Base-by-base conservation (phyloP, 2,113 vertebrate species). In the Siphamia tubifer region DNA sequence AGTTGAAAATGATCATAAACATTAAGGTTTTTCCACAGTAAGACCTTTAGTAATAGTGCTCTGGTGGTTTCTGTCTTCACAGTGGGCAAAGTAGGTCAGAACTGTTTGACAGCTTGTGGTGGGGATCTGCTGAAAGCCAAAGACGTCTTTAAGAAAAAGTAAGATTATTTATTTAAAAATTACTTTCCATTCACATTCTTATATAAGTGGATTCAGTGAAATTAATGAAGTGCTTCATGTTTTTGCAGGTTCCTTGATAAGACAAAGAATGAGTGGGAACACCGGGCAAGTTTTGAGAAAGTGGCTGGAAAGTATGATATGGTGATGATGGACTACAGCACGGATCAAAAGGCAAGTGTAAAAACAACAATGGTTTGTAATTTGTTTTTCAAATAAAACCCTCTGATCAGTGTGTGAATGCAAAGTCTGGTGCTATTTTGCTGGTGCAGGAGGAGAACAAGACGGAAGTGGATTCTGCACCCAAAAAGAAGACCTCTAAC, bases 41-140 rank as follows among this genome's bases (percentile, higher is more conserved):
- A 15, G 11, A 12, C 10, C 3, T 15, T 53, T 24, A 30, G 6
- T 49, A 1, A 40, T 19, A 16, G 4, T 19, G 5, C 65, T 43
- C 20, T 23, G 1, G 7, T 24, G 7, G 2, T 54, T 6, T 1
- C 43, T 51, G 19, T 84, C 7, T 69, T 69, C 79, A 27, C 81
- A 97, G 96, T 97, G 68, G 96, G 95, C 5, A 96, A 96, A 85
- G 87, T 80, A 4, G 96, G 96, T 25, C 95, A 96, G 56, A 93
- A 71, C 86, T 92, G 60, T 43, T 81, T 97, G 54, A 80, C 87
- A 32, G 6, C 60, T 24, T 96, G 90, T 71, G 93, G 91, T 8
- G 76, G 75, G 25, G 92, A 96, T 66, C 89, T 97, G 40, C 51
- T 36, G 52, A 93, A 95, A 77, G 95, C 95, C 79, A 96, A 95